Evolutionary conservation across 1,140 invertebrate species (phyloP), one percentile per base, ranked within the genome.

Genomic region (Drosophila teissieri): DNA sequence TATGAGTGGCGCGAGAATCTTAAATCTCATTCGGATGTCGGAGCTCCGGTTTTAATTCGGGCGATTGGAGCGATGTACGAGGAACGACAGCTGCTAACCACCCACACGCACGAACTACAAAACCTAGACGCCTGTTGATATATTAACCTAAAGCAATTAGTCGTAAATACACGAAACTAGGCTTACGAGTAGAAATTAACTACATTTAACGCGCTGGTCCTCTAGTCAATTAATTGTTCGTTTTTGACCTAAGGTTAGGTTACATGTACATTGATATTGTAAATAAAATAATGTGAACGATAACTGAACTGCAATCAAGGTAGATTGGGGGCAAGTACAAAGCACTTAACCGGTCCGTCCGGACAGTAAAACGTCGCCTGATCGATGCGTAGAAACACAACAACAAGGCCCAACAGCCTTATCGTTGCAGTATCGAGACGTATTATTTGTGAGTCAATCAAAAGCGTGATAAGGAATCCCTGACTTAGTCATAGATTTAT

Each of bases 401-500:
- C 19, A 19, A 19, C 19, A 53, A 37, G 17, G 15, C 74, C 37
- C 48, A 39, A 58, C 74, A 42, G 10, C 37, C 70, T 64, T 83
- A 84, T 83, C 80, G 67, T 14, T 55, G 45, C 63, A 49, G 24
- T 42, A 64, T 68, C 57, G 44, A 39, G 49, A 63, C 37, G 19
- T 40, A 42, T 42, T 44, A 34, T 49, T 45, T 52, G 52, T 57
- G 74, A 54, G 49, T 73, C 60, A 70, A 49, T 75, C 65, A 72
- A 72, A 51, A 63, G 15, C 44, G 62, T 79, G 75, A 67, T 75
- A 42, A 67, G 62, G 48, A 31, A 31, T 27, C 14, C 46, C 61
- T 31, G 24, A 34, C 40, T 79, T 68, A 84, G 61, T 84, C 81
- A 85, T 85, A 49, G 72, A 73, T 85, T 85, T 85, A 86, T 85